These are phyloP conservation scores for Noctua janthe DNA, from an alignment of 2,888 invertebrate genomes.

Conservation along the genomic window DNA sequence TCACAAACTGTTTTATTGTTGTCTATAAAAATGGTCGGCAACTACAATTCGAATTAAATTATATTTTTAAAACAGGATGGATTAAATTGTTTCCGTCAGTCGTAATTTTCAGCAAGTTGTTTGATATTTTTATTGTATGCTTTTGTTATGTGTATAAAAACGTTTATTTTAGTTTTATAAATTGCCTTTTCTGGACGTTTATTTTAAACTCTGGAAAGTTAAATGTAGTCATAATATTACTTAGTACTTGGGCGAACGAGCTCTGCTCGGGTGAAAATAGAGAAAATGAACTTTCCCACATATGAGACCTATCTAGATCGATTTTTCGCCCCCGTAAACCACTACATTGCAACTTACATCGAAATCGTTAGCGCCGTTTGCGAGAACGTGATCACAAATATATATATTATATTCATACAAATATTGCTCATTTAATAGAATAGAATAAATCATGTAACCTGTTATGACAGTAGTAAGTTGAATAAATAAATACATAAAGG, in stretches of 20 bases:
- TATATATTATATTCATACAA: too few species aligned
- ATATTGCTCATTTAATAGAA: too few species aligned
- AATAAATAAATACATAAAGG: too few species aligned
- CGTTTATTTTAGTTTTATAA: conserved; percentile 38
- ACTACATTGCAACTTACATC: too few species aligned
- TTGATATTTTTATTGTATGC: not conserved
- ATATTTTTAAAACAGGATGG: conserved; percentile 52
- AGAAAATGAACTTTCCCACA: too few species aligned
- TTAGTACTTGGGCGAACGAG: not conserved
- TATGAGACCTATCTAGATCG: too few species aligned
- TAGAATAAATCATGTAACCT: too few species aligned
- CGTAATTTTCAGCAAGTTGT: conserved; percentile 35
- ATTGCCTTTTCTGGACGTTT: not conserved
- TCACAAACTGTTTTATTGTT: conserved; percentile 45
- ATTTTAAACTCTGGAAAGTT: not conserved
- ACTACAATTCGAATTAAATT: conserved; percentile 42
- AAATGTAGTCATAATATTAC: not conserved
- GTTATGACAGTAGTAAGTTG: too few species aligned
- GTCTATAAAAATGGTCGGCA: conserved; percentile 49
- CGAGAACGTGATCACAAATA: too few species aligned
- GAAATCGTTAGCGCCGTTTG: too few species aligned
- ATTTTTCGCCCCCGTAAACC: too few species aligned
- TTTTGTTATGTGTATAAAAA: conserved; percentile 20
- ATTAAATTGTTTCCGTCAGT: conserved; percentile 41
- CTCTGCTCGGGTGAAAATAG: too few species aligned